phyloP scores from a whole-genome alignment of 35 echinoderm and acorn worm genomes.

The Hemicentrotus pulcherrimus region DNA sequence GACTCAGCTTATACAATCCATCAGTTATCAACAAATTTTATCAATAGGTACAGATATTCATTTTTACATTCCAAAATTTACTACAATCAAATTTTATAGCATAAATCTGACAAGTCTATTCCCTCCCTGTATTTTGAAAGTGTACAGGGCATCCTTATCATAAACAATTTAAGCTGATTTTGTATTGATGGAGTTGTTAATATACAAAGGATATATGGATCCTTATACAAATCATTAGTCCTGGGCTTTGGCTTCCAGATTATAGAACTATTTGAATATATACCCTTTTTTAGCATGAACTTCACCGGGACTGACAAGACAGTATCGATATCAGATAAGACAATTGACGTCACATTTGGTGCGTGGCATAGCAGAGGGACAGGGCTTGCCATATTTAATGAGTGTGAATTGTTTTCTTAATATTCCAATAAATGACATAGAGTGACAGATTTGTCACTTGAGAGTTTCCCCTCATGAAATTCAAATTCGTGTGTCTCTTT shows the following conservation, averaged over 20 bases:
- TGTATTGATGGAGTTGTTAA: no score
- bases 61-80: no score
- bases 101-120: no score
- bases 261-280: not conserved
- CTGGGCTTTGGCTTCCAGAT: not conserved
- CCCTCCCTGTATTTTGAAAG: no score
- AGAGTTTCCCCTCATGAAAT: not conserved
- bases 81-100: no score
- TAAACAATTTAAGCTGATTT: no score
- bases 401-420: not conserved
- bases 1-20: no score
- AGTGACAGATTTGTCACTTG: not conserved
- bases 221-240: no score
- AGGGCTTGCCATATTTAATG: not conserved
- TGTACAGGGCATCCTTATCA: no score
- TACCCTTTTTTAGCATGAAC: not conserved
- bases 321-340: not conserved
- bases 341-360: not conserved
- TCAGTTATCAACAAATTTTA: no score
- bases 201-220: no score
- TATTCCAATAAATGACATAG: not conserved
- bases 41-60: no score
- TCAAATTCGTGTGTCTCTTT: not conserved
- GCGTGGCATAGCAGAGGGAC: not conserved
- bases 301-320: not conserved